phyloP scores from a whole-genome alignment of 2,797 vertebrate genomes.

The Oceanodroma leucorhoa region DNA sequence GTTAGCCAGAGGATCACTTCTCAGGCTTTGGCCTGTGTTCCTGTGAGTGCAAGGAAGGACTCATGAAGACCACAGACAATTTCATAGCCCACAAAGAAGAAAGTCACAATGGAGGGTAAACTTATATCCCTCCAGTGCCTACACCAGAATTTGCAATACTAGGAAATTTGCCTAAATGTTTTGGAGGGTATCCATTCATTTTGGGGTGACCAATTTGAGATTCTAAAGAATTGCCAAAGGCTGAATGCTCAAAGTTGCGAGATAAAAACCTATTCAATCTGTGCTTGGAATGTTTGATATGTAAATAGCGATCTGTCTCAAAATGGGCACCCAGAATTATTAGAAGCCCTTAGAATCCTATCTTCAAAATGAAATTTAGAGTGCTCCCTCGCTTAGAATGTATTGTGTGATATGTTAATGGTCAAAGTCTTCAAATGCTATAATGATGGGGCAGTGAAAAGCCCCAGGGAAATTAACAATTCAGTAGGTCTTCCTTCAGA shows the following conservation, averaged over 20 bases:
- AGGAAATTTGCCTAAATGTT: background rate
- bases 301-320: background rate
- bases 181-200: background rate
- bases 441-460: background rate
- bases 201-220: background rate
- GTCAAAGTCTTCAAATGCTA: background rate
- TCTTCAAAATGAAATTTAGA: background rate
- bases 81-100: background rate
- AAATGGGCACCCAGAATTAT: background rate
- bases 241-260: background rate
- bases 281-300: background rate
- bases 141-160: background rate
- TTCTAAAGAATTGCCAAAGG: background rate
- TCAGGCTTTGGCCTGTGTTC: background rate
- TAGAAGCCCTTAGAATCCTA: background rate
- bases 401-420: background rate
- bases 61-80: background rate
- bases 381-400: background rate
- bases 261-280: background rate
- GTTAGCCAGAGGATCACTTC: background rate
- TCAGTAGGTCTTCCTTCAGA: background rate
- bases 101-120: background rate
- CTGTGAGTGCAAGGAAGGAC: background rate
- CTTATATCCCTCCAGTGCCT: background rate
- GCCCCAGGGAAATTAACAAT: background rate